A percentile compares a stretch with the other conserved stretches of the same genome.
Conservation (phyloP, 2,113 vertebrate genomes). For the Microtus pennsylvanicus region DNA sequence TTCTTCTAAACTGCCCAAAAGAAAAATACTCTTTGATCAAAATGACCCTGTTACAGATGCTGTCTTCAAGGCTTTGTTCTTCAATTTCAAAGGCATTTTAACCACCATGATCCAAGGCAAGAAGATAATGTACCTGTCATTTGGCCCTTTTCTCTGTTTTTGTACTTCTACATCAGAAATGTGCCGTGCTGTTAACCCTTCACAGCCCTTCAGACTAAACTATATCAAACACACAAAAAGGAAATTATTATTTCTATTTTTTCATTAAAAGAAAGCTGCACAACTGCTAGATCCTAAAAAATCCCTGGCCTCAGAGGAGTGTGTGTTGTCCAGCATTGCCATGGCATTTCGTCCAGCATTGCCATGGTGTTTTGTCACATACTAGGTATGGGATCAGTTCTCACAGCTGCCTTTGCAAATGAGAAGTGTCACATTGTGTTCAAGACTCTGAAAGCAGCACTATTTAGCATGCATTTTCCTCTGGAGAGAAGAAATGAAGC, state of each 20-base stretch:
- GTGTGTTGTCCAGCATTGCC: neutral
- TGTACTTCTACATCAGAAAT: conserved; percentile 5
- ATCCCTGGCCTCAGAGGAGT: neutral
- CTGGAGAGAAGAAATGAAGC: neutral
- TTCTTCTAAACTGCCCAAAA: conserved; percentile 56
- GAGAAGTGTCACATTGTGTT: neutral
- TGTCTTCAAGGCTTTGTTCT: conserved; percentile 52
- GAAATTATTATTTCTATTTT: conserved; percentile 21
- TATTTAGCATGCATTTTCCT: neutral
- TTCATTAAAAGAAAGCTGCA: neutral
- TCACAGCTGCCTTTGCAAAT: neutral
- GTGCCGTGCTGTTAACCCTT: neutral
- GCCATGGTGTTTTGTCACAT: neutral
- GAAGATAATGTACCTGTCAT: conserved; percentile 47
- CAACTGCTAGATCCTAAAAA: neutral
- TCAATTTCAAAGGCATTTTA: conserved; percentile 48
- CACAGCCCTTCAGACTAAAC: neutral
- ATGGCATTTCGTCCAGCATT: too few species aligned
- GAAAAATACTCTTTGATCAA: conserved; percentile 54
- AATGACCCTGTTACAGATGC: conserved; percentile 51
- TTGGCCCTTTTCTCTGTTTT: conserved; percentile 11
- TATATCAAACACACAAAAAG: neutral
- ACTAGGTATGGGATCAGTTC: too few species aligned
- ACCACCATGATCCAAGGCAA: conserved; percentile 35
- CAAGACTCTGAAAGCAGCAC: neutral